Conservation (phyloP, 2,888 invertebrate genomes). For the Drosophila flavopinicola region DNA sequence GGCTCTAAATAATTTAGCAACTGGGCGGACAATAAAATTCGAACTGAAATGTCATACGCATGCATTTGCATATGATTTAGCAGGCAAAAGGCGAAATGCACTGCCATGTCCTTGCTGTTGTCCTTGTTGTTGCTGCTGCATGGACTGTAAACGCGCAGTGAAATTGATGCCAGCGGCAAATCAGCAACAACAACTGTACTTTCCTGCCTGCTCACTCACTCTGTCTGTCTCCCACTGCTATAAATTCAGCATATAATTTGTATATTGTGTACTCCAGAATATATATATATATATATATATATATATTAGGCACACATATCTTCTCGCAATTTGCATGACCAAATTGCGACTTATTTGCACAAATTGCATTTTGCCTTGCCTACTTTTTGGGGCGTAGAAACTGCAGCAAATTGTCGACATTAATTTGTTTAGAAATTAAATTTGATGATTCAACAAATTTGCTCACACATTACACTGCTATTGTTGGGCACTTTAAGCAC, state of each 20-base stretch:
- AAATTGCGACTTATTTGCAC: constrained; percentile 39
- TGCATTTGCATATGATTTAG: constrained; percentile 76
- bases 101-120: constrained; percentile 36
- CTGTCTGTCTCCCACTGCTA: constrained; percentile 13
- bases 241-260: constrained; percentile 68
- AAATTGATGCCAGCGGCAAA: constrained; percentile 65
- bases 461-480: constrained; percentile 21
- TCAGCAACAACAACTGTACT: constrained; percentile 39
- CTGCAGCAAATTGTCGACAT: constrained; percentile 45
- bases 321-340: constrained; percentile 53
- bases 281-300: neutral
- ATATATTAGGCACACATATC: constrained; percentile 22
- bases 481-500: constrained; percentile 22
- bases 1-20: constrained; percentile 79
- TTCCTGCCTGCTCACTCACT: constrained; percentile 11
- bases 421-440: constrained; percentile 72
- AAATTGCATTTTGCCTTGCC: constrained; percentile 54
- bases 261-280: constrained; percentile 35
- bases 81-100: constrained; percentile 34
- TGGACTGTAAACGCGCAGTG: constrained; percentile 42
- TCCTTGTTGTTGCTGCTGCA: constrained; percentile 7
- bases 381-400: constrained; percentile 30
- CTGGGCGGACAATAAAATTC: constrained; percentile 76
- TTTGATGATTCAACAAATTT: constrained; percentile 64
- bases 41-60: constrained; percentile 76